A percentile compares a stretch with the other conserved stretches of the same genome.
These are phyloP conservation scores for Peromyscus melanophrys DNA, from an alignment of 2,797 vertebrate genomes.

Conservation along the genomic window DNA sequence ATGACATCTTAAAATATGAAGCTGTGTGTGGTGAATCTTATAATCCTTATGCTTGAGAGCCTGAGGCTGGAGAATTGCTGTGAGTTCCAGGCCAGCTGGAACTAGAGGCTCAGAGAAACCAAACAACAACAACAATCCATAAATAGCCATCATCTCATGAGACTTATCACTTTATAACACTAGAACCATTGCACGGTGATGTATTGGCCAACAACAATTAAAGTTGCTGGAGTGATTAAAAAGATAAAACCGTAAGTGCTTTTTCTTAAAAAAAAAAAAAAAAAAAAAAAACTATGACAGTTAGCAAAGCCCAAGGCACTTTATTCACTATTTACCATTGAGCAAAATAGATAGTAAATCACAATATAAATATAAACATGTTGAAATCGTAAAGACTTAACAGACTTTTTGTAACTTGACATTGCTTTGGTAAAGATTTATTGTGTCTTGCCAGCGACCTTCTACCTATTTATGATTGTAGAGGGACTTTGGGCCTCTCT, in stretches of 20 bases:
- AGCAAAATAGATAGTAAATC: constrained; percentile 11
- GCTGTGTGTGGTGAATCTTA: background rate
- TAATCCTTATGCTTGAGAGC: background rate
- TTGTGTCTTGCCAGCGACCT: constrained; percentile 84
- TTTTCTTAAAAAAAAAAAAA: background rate
- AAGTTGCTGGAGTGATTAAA: background rate
- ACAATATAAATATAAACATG: constrained; percentile 30
- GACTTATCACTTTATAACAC: background rate
- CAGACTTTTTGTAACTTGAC: constrained; percentile 73
- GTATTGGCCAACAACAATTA: background rate
- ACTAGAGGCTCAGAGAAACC: background rate
- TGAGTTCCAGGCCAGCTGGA: background rate
- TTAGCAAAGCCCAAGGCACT: background rate
- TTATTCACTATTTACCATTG: background rate
- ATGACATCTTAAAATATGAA: constrained; percentile 29
- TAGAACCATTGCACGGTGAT: constrained; percentile 7
- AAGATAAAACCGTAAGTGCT: background rate
- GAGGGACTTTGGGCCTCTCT: constrained; percentile 84
- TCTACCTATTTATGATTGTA: constrained; percentile 85
- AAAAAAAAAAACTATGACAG: background rate
- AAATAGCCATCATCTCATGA: background rate
- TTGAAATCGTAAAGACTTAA: constrained; percentile 71
- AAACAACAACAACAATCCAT: background rate
- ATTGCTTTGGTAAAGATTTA: constrained; percentile 79
- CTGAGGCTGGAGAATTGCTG: background rate